Percentiles rank a stretch among this genome's conserved stretches.
Evolutionary conservation across 2,113 vertebrate genomes (phyloP).

Genomic region (Lepisosteus osseus): DNA sequence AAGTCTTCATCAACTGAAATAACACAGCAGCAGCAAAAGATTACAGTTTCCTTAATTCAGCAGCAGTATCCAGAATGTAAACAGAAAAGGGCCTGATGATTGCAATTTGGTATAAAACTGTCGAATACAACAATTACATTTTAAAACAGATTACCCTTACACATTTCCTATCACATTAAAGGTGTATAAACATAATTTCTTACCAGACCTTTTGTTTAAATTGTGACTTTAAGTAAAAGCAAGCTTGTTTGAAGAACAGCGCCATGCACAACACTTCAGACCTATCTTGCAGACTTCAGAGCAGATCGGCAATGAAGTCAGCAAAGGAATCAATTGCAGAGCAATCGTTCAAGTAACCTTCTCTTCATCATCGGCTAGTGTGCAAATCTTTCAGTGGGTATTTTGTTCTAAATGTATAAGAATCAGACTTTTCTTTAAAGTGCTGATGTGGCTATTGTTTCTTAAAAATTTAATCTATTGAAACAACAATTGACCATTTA

Average conservation of each 20-base stretch:
- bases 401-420: too few relatives aligned
- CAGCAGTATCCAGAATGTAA: not conserved
- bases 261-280: conserved; percentile 38
- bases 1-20: too few relatives aligned
- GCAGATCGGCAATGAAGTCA: conserved; percentile 36
- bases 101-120: not conserved
- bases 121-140: not conserved
- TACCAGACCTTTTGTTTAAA: conserved; percentile 3
- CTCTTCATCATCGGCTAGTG: not conserved
- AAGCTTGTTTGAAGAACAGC: conserved; percentile 13
- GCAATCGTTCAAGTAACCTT: conserved; percentile 33
- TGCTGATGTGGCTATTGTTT: too few relatives aligned
- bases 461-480: too few relatives aligned
- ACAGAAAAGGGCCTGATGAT: not conserved
- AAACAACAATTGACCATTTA: too few relatives aligned
- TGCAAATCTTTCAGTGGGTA: not conserved
- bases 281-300: conserved; percentile 30
- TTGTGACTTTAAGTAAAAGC: conserved; percentile 32
- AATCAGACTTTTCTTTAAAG: too few relatives aligned
- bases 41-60: too few relatives aligned
- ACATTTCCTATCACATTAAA: not conserved
- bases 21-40: too few relatives aligned
- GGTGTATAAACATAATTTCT: not conserved
- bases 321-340: conserved; percentile 34
- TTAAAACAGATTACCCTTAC: not conserved